Evolutionary conservation across 1,140 invertebrate genomes (phyloP), one percentile per base, ranked within the genome.

Genomic region (Homalodisca vitripennis): DNA sequence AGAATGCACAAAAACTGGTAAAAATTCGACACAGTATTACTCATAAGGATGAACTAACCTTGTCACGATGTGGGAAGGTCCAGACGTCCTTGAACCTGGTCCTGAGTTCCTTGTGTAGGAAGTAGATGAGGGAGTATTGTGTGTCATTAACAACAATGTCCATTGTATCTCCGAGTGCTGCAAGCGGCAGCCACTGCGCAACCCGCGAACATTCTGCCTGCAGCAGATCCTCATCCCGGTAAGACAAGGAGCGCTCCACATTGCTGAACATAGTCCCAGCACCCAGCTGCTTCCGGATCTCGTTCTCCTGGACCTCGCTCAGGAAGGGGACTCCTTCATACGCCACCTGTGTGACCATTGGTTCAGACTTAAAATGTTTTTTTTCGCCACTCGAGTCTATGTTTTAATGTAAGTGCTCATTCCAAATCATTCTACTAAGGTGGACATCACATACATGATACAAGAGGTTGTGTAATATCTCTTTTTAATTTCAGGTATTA

Each of bases 261-360:
- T 72, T 77, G 67, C 53, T 51, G 24, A 71, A 70, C 71, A 78
- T 72, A 0, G 66, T 34, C 17, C 68, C 69, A 27, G 76, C 68
- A 30, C 78, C 69, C 3, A 86, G 27, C 63, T 80, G 73, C 26
- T 76, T 67, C 32, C 63, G 46, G 0, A 86, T 26, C 48, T 77
- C 27, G 1, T 71, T 62, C 72, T 82, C 78, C 31, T 85, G 86
- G 6, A 72, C 71, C 73, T 84, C 80, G 76, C 87, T 87, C 1
- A 91, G 71, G 74, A 85, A 92, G 6, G 88, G 82, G 63, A 92
- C 82, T 32, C 89, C 89, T 68, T 86, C 79, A 76, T 88, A 87
- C 29, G 81, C 80, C 74, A 88, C 85, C 90, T 92, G 78, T 66
- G 84, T n/a, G n/a, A n/a, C n/a, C n/a, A n/a, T n/a, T n/a, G n/a